These are phyloP conservation scores for Apodemus sylvaticus DNA, from an alignment of 2,113 vertebrate species.

Conservation along the genomic window DNA sequence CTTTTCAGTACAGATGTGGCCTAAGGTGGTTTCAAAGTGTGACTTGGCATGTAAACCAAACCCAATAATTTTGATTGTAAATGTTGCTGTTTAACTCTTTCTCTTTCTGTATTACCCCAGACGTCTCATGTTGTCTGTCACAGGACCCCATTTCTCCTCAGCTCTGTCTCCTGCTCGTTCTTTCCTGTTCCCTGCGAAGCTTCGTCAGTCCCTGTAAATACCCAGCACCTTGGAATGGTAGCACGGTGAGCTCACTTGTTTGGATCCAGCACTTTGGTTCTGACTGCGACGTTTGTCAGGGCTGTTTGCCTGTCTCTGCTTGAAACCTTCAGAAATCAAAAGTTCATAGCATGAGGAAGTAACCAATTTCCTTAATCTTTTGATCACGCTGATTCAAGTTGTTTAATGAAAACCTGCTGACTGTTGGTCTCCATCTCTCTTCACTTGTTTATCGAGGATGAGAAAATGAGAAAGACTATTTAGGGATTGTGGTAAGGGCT, in stretches of 20 bases:
- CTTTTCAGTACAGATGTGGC: background rate
- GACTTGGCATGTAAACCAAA: slow-evolving; percentile 27
- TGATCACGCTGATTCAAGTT: background rate
- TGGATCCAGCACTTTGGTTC: background rate
- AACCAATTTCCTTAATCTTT: slow-evolving; percentile 3
- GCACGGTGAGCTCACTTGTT: background rate
- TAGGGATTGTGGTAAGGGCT: background rate
- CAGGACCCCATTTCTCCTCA: background rate
- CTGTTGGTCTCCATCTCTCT: background rate
- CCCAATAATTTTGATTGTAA: background rate
- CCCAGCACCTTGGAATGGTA: background rate
- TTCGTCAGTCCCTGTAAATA: background rate
- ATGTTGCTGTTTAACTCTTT: background rate
- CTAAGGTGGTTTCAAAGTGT: slow-evolving; percentile 49
- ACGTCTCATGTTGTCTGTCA: background rate
- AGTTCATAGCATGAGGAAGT: background rate
- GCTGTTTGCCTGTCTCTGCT: background rate
- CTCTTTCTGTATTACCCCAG: background rate
- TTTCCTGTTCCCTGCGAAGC: background rate
- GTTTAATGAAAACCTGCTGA: slow-evolving; percentile 8
- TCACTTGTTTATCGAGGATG: background rate
- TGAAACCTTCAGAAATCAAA: background rate
- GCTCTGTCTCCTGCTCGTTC: background rate
- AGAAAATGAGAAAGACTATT: background rate
- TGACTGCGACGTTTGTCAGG: background rate